These are phyloP conservation scores for Matsumurasca onukii DNA, from an alignment of 1,140 invertebrate genomes.

Conservation along the genomic window DNA sequence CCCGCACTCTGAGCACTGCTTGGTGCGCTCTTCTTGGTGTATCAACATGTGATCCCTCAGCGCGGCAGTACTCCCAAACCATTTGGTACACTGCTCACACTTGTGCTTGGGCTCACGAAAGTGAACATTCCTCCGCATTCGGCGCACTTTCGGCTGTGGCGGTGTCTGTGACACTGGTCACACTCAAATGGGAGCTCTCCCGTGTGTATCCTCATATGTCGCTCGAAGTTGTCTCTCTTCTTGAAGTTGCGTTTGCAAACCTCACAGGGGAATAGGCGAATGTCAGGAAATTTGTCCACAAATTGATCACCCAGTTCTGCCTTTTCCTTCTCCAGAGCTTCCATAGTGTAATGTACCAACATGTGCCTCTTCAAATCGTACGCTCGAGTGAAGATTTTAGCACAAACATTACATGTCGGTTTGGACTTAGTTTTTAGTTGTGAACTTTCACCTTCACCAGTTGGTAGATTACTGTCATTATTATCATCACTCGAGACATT, in stretches of 20 bases:
- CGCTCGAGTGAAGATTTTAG: conserved; percentile 41
- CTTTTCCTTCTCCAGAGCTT: conserved; percentile 29
- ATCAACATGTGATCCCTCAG: conserved; percentile 44
- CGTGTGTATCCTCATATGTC: conserved; percentile 39
- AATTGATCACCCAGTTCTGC: too few relatives aligned
- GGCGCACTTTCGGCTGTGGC: conserved; percentile 40
- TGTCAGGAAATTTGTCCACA: not conserved
- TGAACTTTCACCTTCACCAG: too few relatives aligned
- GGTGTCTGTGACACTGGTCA: conserved; percentile 52
- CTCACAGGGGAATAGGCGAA: conserved; percentile 33
- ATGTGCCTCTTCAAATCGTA: conserved; percentile 37
- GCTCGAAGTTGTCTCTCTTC: conserved; percentile 33
- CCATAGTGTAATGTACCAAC: conserved; percentile 42
- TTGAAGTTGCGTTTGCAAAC: conserved; percentile 39
- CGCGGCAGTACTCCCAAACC: conserved; percentile 44
- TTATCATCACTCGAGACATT: too few relatives aligned
- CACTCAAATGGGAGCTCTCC: conserved; percentile 54
- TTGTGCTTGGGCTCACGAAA: conserved; percentile 42
- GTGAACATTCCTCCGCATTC: conserved; percentile 45
- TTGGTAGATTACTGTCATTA: too few relatives aligned
- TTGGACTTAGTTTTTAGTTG: not conserved
- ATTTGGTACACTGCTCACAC: conserved; percentile 47
- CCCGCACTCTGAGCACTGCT: conserved; percentile 55
- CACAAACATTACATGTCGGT: not conserved
- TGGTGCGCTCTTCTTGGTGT: conserved; percentile 56